Evolutionary conservation across 1,140 invertebrate genomes (phyloP).

Genomic region (Ceratina japonica): DNA sequence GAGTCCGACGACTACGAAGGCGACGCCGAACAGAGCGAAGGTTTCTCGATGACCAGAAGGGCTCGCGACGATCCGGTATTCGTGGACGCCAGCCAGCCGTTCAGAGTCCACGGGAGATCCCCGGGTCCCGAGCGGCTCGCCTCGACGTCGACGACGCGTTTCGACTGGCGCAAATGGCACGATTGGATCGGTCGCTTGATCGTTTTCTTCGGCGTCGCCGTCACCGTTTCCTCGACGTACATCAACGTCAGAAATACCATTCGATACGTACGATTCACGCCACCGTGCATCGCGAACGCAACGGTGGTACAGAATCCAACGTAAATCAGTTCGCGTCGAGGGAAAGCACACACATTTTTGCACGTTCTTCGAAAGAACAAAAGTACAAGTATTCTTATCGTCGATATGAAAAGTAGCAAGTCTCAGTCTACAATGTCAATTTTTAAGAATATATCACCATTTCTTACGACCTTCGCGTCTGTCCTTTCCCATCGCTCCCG

Average conservation of each 20-base stretch:
- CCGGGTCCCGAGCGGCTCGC: neutral
- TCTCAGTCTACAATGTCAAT: no score
- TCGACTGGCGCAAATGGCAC: constrained; percentile 56
- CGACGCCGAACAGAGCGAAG: neutral
- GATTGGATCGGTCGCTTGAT: constrained; percentile 78
- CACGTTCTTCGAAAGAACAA: neutral
- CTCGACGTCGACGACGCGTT: neutral
- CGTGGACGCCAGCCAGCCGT: constrained; percentile 56
- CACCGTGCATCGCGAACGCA: constrained; percentile 83
- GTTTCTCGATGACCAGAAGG: constrained; percentile 53
- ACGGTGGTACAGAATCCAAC: constrained; percentile 26
- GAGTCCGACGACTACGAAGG: neutral
- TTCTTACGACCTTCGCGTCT: no score
- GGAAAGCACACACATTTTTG: neutral
- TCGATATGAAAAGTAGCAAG: no score
- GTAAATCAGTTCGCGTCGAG: neutral
- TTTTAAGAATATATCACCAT: no score
- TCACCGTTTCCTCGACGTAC: constrained; percentile 82
- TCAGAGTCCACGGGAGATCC: neutral
- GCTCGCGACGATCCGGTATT: constrained; percentile 27
- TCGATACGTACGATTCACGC: constrained; percentile 81
- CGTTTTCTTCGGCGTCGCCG: constrained; percentile 80
- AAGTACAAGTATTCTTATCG: neutral
- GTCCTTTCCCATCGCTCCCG: no score
- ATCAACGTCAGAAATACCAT: constrained; percentile 82